Base-by-base conservation (phyloP, 2,888 invertebrate species). In the Zootermopsis nevadensis region DNA sequence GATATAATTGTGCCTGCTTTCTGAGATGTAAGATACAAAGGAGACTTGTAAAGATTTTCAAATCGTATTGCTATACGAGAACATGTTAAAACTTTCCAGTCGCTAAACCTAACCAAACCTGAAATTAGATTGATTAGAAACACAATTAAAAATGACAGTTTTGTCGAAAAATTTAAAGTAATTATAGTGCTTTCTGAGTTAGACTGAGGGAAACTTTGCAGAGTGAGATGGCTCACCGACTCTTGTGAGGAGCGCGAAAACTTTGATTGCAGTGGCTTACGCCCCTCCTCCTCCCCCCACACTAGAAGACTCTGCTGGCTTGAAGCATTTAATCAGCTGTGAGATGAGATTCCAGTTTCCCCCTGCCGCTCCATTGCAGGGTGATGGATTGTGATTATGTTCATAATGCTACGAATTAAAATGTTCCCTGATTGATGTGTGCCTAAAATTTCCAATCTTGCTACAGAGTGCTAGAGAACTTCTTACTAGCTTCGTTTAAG, bases 331-430 rank as follows among this genome's bases (percentile, higher is more conserved):
- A 74, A 74, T 74, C 74, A 74, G 74, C 74, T 74, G 74, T 74
- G 74, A 74, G 74, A 74, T 74, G 74, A 38, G 74, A 74, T 74
- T 74, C 74, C 19, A 15, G 27, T 69, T 66, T 6, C 69, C 22
- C 22, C 33, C 38, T 33, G 2, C 60, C n/a, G 6, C 12, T 27
- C 60, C 27, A 27, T 27, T 60, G 19, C 74, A n/a, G 74, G 74
- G 38, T 74, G 74, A 74, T 74, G 74, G 74, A 74, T 74, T 74
- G 74, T 74, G 38, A 74, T 74, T 74, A 74, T 74, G 74, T 74
- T 38, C 74, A 74, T 74, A 74, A 74, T 74, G 74, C 74, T 38
- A 6, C 31, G 69, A 69, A 69, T 69, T 69, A 69, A 69, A 69
- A 69, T 69, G 69, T 69, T 69, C 69, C 69, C 38, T 74, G 74